phyloP scores from a whole-genome alignment of 2,888 invertebrate species.

The Blera fallax region DNA sequence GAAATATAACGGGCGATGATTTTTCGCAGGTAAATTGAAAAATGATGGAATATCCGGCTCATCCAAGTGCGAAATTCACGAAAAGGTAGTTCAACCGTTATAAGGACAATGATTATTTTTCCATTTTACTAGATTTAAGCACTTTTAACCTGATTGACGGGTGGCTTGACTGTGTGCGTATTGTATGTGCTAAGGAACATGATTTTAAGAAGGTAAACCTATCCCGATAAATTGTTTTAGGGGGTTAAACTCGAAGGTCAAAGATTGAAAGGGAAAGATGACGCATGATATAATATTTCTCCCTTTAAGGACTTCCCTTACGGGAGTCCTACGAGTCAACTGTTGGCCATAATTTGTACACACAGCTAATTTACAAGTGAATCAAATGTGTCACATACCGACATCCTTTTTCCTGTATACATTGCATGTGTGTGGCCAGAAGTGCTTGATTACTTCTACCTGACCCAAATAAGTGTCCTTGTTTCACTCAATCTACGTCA shows the following conservation, averaged over 20 bases:
- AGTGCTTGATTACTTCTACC: not conserved
- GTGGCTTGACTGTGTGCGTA: constrained; percentile 12
- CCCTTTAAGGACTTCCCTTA: too few species aligned
- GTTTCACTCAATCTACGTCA: not conserved
- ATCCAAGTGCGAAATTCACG: constrained; percentile 59
- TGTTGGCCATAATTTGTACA: not conserved
- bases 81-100: constrained; percentile 49
- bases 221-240: not conserved
- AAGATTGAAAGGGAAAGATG: not conserved
- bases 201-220: not conserved
- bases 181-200: not conserved
- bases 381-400: not conserved
- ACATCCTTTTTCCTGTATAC: not conserved
- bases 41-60: constrained; percentile 67
- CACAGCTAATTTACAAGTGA: not conserved
- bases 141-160: constrained; percentile 41
- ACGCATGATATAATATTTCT: too few species aligned
- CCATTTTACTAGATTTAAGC: constrained; percentile 45
- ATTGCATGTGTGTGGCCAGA: not conserved
- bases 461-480: constrained; percentile 7
- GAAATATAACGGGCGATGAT: constrained; percentile 36
- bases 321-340: too few species aligned
- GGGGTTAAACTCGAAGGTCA: not conserved
- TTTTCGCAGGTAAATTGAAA: constrained; percentile 66
- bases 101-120: constrained; percentile 44